A percentile compares a stretch with the other conserved stretches of the same genome.
These are phyloP conservation scores for Hystrix brachyura DNA, from an alignment of 2,113 vertebrate species.

Conservation along the genomic window DNA sequence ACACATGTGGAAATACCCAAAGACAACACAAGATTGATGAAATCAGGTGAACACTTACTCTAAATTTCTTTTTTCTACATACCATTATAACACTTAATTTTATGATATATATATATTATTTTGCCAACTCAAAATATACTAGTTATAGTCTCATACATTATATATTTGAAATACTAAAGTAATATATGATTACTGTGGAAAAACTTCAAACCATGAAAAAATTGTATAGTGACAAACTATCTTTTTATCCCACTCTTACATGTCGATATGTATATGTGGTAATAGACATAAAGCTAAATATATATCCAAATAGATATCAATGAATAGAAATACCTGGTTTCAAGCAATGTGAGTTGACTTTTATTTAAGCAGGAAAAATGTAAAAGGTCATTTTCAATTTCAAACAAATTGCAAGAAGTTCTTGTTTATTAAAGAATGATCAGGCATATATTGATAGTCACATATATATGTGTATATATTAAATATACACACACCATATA, in stretches of 20 bases:
- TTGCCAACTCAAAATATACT: not conserved
- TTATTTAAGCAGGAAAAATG: not conserved
- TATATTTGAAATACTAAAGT: not conserved
- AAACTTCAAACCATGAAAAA: not conserved
- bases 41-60: not conserved
- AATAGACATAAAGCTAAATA: not conserved
- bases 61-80: not conserved
- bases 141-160: not conserved
- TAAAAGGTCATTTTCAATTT: not conserved
- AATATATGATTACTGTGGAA: not conserved
- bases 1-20: not conserved
- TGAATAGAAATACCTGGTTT: not conserved
- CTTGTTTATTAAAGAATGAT: not conserved
- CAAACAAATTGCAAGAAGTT: not conserved
- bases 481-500: not conserved
- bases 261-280: not conserved
- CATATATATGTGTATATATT: not conserved
- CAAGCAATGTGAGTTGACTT: not conserved
- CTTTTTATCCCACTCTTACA: not conserved
- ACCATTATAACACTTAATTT: not conserved
- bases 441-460: not conserved
- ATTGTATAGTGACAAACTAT: not conserved
- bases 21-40: not conserved
- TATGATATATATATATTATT: not conserved
- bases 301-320: not conserved